A percentile compares a stretch with the other conserved stretches of the same genome.
These are phyloP conservation scores for Microcebus ravelobensis DNA, from an alignment of 2,113 vertebrate species.

Conservation along the genomic window DNA sequence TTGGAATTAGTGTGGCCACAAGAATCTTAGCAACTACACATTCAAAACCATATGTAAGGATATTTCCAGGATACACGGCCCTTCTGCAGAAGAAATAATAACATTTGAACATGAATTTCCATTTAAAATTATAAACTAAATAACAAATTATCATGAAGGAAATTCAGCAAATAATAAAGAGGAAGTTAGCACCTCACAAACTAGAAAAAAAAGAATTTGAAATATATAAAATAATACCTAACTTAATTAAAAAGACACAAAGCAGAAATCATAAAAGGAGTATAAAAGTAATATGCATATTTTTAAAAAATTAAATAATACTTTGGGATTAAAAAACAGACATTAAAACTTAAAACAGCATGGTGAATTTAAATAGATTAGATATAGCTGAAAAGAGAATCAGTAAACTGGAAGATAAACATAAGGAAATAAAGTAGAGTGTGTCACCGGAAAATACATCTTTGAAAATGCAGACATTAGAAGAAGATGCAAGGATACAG, in stretches of 20 bases:
- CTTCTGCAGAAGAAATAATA: background rate
- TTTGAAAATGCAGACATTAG: background rate
- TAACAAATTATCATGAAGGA: background rate
- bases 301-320: background rate
- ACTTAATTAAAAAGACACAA: background rate
- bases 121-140: background rate
- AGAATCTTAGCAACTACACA: background rate
- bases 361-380: background rate
- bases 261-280: background rate
- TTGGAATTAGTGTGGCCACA: background rate
- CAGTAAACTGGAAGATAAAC: background rate
- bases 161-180: background rate
- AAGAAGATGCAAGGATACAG: background rate
- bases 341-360: background rate
- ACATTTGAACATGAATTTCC: background rate
- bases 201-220: background rate
- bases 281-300: background rate
- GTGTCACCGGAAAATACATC: background rate
- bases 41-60: background rate
- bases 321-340: background rate
- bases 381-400: background rate
- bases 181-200: background rate
- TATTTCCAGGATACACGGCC: background rate
- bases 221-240: background rate
- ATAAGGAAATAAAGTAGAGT: background rate